Evolutionary conservation across 2,113 vertebrate genomes (phyloP).

Genomic region (Oncorhynchus tshawytscha): DNA sequence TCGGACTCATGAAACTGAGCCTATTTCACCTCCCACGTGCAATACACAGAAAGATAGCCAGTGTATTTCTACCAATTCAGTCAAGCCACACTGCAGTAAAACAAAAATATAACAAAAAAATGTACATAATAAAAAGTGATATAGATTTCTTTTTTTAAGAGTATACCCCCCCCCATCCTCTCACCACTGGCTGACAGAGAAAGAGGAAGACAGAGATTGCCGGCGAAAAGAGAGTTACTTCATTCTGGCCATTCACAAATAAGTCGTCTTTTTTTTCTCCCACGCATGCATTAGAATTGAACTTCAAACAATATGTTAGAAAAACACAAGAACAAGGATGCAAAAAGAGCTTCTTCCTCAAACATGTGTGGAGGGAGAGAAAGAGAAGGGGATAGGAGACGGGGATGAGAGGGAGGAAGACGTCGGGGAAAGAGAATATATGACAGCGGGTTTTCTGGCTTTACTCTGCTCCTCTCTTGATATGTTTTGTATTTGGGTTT

Average conservation of each 20-base stretch:
- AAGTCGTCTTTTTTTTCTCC: slow-evolving; percentile 56
- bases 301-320: slow-evolving; percentile 66
- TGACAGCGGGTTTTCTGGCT: slow-evolving; percentile 31
- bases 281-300: slow-evolving; percentile 72
- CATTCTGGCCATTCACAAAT: slow-evolving; percentile 46
- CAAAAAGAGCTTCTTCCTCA: slow-evolving; percentile 70
- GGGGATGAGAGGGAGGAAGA: slow-evolving; percentile 24
- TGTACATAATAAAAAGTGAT: not conserved
- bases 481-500: slow-evolving; percentile 64
- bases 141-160: slow-evolving; percentile 3
- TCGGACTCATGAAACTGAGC: slow-evolving; percentile 12
- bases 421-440: not conserved
- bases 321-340: slow-evolving; percentile 71
- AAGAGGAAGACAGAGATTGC: slow-evolving; percentile 21
- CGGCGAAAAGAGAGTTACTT: slow-evolving; percentile 60
- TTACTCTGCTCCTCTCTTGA: slow-evolving; percentile 56
- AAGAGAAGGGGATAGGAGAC: slow-evolving; percentile 33
- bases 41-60: not conserved
- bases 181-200: slow-evolving; percentile 15
- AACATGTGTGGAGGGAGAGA: slow-evolving; percentile 34
- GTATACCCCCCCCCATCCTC: not conserved
- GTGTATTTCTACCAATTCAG: not conserved
- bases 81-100: not conserved
- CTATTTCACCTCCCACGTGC: not conserved
- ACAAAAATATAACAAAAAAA: not conserved